phyloP scores from a whole-genome alignment of 2,113 vertebrate genomes.

The Neogobius melanostomus region DNA sequence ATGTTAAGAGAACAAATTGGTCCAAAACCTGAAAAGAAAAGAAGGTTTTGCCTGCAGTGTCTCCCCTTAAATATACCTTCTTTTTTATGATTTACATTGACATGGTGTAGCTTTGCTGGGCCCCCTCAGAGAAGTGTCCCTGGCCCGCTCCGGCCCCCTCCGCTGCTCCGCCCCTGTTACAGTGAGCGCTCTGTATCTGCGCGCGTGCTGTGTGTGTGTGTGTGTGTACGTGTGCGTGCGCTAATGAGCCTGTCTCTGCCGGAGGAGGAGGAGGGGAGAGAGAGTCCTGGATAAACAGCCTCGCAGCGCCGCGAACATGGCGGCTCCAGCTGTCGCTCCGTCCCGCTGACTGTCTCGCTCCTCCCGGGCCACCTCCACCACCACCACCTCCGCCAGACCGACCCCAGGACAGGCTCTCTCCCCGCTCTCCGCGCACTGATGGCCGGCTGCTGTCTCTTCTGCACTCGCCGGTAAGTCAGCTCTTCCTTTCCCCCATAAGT shows the following conservation, averaged over 20 bases:
- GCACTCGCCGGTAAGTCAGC: constrained; percentile 58
- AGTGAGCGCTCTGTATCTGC: neutral
- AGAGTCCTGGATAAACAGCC: constrained; percentile 61
- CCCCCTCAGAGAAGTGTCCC: neutral
- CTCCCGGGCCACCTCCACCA: constrained; percentile 2
- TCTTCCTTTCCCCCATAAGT: constrained; percentile 4
- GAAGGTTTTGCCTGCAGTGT: too few species aligned
- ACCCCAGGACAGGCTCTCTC: neutral
- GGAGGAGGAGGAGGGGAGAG: constrained; percentile 1
- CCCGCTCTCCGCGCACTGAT: neutral
- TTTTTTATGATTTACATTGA: too few species aligned
- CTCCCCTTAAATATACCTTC: too few species aligned
- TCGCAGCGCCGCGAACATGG: constrained; percentile 67
- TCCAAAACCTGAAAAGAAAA: too few species aligned
- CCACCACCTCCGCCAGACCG: neutral
- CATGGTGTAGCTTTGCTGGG: neutral
- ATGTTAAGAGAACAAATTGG: too few species aligned
- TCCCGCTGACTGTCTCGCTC: constrained; percentile 33
- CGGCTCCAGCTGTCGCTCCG: constrained; percentile 54
- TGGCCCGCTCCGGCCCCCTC: neutral
- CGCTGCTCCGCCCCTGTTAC: neutral
- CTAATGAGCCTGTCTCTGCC: constrained; percentile 42
- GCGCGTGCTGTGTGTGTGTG: neutral
- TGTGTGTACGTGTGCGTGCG: constrained; percentile 12
- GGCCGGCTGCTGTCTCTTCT: constrained; percentile 9